phyloP scores from a whole-genome alignment of 2,113 vertebrate species.

The Cryptoleucopteryx plumbea region DNA sequence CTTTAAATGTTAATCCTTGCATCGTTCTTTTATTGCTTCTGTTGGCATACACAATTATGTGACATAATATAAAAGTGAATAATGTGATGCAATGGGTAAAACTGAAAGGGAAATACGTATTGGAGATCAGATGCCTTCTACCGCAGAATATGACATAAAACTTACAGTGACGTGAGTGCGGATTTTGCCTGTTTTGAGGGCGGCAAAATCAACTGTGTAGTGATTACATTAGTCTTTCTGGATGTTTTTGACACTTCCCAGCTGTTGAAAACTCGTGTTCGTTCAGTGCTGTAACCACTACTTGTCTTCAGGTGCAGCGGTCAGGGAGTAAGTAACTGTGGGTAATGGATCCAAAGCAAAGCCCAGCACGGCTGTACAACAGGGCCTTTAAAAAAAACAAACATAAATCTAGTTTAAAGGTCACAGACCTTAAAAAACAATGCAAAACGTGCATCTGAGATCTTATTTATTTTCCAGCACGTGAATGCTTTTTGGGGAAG shows the following conservation, averaged over 20 bases:
- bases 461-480: neutral
- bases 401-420: neutral
- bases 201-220: neutral
- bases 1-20: conserved; percentile 26
- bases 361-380: neutral
- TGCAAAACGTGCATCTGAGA: neutral
- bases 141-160: neutral
- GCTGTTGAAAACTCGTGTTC: neutral
- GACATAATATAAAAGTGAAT: conserved; percentile 19
- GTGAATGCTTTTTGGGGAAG: neutral
- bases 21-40: neutral
- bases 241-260: neutral
- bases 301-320: neutral
- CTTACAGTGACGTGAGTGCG: neutral
- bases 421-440: neutral
- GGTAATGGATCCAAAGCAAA: neutral
- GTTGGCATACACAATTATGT: neutral
- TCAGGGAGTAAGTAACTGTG: neutral
- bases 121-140: neutral
- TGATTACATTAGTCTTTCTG: neutral
- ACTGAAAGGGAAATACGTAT: neutral
- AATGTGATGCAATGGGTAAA: neutral
- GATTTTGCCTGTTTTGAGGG: neutral
- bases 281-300: neutral
- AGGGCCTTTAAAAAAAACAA: neutral